Percentiles rank a stretch among this genome's conserved stretches.
These are phyloP conservation scores for Acrocephalus kingi DNA, from an alignment of 2,113 vertebrate species.

Conservation along the genomic window DNA sequence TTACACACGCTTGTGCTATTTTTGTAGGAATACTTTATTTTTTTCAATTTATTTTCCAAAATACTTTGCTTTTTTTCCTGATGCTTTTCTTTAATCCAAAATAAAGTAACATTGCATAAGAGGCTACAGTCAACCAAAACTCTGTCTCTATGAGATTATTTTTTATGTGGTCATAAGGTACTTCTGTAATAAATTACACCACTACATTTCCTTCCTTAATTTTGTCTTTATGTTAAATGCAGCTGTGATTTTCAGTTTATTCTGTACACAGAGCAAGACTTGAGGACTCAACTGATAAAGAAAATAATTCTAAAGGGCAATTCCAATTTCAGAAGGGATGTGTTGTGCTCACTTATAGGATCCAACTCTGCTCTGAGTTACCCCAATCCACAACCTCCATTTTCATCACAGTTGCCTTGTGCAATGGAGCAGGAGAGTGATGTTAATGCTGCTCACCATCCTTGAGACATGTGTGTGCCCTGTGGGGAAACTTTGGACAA, in stretches of 20 bases:
- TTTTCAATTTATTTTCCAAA: neutral
- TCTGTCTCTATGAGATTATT: neutral
- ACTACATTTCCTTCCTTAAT: neutral
- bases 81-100: neutral
- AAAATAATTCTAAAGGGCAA: neutral
- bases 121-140: neutral
- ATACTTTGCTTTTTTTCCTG: neutral
- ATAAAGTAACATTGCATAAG: neutral
- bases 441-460: neutral
- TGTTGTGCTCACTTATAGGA: neutral
- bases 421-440: neutral
- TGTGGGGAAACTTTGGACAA: neutral
- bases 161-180: neutral
- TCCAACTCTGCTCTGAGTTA: neutral
- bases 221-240: neutral
- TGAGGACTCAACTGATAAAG: neutral
- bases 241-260: neutral
- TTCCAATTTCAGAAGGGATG: neutral
- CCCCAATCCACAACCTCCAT: neutral
- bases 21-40: neutral
- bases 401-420: neutral
- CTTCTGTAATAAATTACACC: neutral
- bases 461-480: neutral
- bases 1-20: neutral
- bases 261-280: neutral